A percentile compares a stretch with the other conserved stretches of the same genome.
These are phyloP conservation scores for Sitodiplosis mosellana DNA, from an alignment of 1,140 invertebrate genomes.

Conservation along the genomic window DNA sequence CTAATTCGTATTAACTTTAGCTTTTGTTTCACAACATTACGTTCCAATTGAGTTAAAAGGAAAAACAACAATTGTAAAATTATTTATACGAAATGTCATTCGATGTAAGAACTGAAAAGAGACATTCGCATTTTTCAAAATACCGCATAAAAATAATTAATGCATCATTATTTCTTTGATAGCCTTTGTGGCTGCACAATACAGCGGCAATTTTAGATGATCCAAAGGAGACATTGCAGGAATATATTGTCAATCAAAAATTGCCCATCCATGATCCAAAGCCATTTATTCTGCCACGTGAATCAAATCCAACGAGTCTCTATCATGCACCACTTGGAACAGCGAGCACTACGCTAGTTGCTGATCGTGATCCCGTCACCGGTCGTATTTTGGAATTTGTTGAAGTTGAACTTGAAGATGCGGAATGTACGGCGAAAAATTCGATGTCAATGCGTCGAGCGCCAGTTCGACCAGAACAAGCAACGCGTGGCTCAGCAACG, in stretches of 20 bases:
- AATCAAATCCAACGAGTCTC: constrained; percentile 15
- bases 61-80: too few relatives aligned
- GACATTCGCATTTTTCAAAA: too few relatives aligned
- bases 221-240: constrained; percentile 5
- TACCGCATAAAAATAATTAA: neutral
- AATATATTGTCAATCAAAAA: constrained; percentile 18
- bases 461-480: constrained; percentile 35
- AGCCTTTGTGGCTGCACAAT: neutral
- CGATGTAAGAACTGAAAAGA: too few relatives aligned
- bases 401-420: constrained; percentile 40
- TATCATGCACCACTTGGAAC: constrained; percentile 10
- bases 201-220: neutral
- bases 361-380: constrained; percentile 46
- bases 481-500: constrained; percentile 43
- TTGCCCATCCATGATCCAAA: constrained; percentile 18
- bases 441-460: constrained; percentile 53
- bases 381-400: constrained; percentile 47
- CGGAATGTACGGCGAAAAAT: constrained; percentile 47
- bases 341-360: constrained; percentile 21
- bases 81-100: too few relatives aligned
- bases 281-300: constrained; percentile 16
- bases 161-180: neutral
- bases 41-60: too few relatives aligned
- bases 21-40: too few relatives aligned
- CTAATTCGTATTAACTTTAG: too few relatives aligned